Conservation (phyloP, 2,113 vertebrate species). For the Xyliphius kryptos region DNA sequence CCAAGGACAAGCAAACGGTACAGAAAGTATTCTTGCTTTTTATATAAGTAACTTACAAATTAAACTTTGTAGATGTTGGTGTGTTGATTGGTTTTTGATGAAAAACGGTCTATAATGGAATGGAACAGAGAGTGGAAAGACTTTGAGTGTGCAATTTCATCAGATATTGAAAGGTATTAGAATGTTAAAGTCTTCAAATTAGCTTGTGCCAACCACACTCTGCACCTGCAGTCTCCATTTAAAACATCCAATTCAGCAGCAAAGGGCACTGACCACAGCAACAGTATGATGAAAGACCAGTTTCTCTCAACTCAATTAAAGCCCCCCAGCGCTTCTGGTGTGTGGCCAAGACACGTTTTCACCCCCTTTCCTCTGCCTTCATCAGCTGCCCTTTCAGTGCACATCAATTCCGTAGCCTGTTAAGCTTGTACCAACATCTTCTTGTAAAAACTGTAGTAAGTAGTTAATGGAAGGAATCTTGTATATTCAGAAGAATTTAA, state of each 20-base stretch:
- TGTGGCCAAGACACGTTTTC: slow-evolving; percentile 45
- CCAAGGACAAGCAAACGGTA: too few species aligned
- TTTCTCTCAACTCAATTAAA: slow-evolving; percentile 54
- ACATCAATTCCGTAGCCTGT: slow-evolving; percentile 35
- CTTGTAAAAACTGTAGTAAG: not conserved
- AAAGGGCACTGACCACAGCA: slow-evolving; percentile 47
- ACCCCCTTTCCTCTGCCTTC: slow-evolving; percentile 34
- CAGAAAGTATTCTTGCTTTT: too few species aligned
- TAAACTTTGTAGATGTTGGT: too few species aligned
- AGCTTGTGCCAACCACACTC: slow-evolving; percentile 22
- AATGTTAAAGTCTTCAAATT: slow-evolving; percentile 7
- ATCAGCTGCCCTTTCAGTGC: slow-evolving; percentile 31
- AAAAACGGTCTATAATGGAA: too few species aligned
- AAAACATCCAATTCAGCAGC: slow-evolving; percentile 46
- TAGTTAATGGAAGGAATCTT: too few species aligned
- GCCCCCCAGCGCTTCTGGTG: slow-evolving; percentile 48
- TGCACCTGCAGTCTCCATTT: slow-evolving; percentile 54
- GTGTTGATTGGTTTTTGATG: too few species aligned
- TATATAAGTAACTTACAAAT: too few species aligned
- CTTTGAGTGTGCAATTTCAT: not conserved
- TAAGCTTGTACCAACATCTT: slow-evolving; percentile 25
- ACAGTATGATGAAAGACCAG: slow-evolving; percentile 45
- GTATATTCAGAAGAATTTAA: too few species aligned
- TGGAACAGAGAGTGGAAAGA: not conserved
- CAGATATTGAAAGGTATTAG: not conserved